Base-by-base conservation (phyloP, 35 echinoderm and acorn worm genomes). In the Lytechinus pictus region DNA sequence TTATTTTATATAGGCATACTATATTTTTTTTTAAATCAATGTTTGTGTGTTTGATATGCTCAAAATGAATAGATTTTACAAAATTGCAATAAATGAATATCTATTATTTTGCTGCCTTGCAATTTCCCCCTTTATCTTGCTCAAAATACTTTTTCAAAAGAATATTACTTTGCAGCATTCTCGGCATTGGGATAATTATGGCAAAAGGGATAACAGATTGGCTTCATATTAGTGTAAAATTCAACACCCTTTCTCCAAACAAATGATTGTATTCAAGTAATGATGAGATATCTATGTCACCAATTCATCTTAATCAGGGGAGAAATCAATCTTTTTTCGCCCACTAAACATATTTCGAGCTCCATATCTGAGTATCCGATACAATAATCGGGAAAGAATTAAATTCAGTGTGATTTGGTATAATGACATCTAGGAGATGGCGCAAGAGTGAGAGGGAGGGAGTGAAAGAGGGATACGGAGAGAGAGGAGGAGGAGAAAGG, bases 341-440 rank as follows among this genome's bases (percentile, higher is more conserved):
- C 66, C 19, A 79, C 66, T 79, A 79, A 79, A 79, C 66, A 79
- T 79, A 79, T 79, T 79, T 16, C 21, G 4, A 79, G 66, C 66
- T 79, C 66, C 19, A 79, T n/a, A 79, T 79, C 66, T 7, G 14
- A 79, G 21, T 79, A 79, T 79, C 66, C 21, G 66, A 79, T 79
- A 79, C 66, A 79, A 79, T n/a, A 79, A 79, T n/a, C 16, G 66
- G 66, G 19, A 79, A 79, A 79, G 66, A 79, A 79, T 79, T 79
- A 24, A 79, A 79, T 79, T 79, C 19, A 24, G 66, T 16, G 66
- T 79, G 66, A 79, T 79, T 79, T n/a, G 21, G 66, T 24, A 79
- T 71, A 5, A 19, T 21, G 61, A 14, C 14, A 71, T 71, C 16
- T 71, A 2, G 61, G 61, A 71, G 61, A 71, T 14, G 0, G 66